These are phyloP conservation scores for Lysandra coridon DNA, from an alignment of 2,888 invertebrate genomes.

Conservation along the genomic window DNA sequence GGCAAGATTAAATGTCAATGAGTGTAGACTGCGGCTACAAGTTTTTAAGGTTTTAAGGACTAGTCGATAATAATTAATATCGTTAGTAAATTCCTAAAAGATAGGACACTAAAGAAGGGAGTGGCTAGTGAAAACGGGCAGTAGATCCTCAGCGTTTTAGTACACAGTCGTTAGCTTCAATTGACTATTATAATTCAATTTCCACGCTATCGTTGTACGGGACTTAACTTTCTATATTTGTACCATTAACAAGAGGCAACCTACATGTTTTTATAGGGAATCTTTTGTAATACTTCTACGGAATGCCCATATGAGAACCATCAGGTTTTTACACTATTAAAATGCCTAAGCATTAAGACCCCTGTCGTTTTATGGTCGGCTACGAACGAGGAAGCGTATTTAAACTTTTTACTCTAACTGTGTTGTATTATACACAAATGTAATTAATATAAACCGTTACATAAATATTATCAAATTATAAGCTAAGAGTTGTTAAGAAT, in stretches of 20 bases:
- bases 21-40: too few relatives aligned
- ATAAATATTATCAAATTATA: not conserved
- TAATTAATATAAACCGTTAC: conserved; percentile 16
- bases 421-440: conserved; percentile 7
- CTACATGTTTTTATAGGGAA: conserved; percentile 27
- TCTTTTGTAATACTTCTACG: conserved; percentile 32
- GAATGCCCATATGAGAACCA: conserved; percentile 31
- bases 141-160: not conserved
- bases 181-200: conserved; percentile 6
- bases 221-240: conserved; percentile 23
- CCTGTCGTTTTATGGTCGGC: conserved; percentile 29
- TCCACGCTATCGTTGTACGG: not conserved
- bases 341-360: conserved; percentile 31
- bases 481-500: not conserved
- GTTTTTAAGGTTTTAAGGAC: too few relatives aligned
- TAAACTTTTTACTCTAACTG: conserved; percentile 19
- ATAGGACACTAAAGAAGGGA: not conserved
- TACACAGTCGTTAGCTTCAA: conserved; percentile 1
- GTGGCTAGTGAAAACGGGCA: not conserved
- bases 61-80: not conserved
- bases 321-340: conserved; percentile 30
- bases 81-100: not conserved
- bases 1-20: too few relatives aligned
- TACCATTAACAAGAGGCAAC: conserved; percentile 8
- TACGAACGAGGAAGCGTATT: conserved; percentile 27